These are phyloP conservation scores for Melieria crassipennis DNA, from an alignment of 2,888 invertebrate genomes.

Conservation along the genomic window DNA sequence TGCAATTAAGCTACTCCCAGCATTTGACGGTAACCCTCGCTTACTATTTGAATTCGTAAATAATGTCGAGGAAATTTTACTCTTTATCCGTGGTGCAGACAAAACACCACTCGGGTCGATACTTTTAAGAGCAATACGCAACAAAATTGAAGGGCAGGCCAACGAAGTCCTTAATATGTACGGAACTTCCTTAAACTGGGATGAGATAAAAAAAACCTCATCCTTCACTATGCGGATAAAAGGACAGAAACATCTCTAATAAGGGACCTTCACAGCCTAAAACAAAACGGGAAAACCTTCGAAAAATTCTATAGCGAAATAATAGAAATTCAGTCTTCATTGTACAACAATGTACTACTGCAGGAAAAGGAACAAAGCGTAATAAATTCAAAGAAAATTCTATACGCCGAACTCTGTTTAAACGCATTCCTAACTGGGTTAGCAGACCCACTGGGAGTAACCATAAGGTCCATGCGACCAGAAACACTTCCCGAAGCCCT, in stretches of 20 bases:
- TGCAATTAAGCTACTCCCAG: not conserved
- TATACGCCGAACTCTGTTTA: not conserved
- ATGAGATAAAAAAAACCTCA: conserved; percentile 39
- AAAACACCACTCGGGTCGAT: conserved; percentile 35
- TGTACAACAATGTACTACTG: not conserved
- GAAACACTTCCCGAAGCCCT: no score
- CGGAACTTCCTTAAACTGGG: conserved; percentile 33
- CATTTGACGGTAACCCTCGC: not conserved
- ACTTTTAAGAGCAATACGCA: conserved; percentile 36
- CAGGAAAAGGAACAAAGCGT: not conserved
- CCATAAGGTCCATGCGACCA: no score
- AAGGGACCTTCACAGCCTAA: conserved; percentile 37
- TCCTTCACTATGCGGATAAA: conserved; percentile 41
- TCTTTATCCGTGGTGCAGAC: conserved; percentile 23
- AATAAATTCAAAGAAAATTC: not conserved
- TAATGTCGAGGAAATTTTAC: conserved; percentile 40
- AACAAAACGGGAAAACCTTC: conserved; percentile 25
- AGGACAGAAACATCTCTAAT: conserved; percentile 40
- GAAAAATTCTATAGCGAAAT: conserved; percentile 2
- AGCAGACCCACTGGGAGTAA: not conserved
- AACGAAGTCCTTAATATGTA: conserved; percentile 38
- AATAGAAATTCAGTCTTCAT: not conserved
- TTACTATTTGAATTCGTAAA: not conserved
- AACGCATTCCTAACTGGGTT: not conserved
- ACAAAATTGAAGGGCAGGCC: conserved; percentile 41